These are phyloP conservation scores for Lysandra coridon DNA, from an alignment of 2,888 invertebrate genomes.

Conservation along the genomic window DNA sequence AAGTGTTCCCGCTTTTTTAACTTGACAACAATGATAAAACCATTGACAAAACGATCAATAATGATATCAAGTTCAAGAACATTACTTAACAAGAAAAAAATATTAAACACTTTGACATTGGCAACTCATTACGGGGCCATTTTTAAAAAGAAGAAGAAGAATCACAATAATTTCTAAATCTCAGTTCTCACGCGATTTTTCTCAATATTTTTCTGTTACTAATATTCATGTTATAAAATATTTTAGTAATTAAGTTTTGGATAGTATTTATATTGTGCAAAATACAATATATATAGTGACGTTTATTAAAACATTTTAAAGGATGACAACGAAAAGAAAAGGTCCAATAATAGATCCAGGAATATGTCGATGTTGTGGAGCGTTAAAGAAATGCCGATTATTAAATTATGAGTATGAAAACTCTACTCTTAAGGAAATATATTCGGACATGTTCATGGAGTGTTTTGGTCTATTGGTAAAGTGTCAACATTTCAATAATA, in stretches of 20 bases:
- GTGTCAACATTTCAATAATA: constrained; percentile 38
- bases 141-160: too few relatives aligned
- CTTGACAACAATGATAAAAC: too few relatives aligned
- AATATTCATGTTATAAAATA: too few relatives aligned
- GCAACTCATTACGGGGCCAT: too few relatives aligned
- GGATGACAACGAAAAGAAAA: constrained; percentile 56
- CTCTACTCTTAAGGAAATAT: constrained; percentile 63
- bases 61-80: too few relatives aligned
- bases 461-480: constrained; percentile 67
- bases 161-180: too few relatives aligned
- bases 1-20: too few relatives aligned
- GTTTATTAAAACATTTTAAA: constrained; percentile 38
- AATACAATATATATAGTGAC: neutral
- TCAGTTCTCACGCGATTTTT: too few relatives aligned
- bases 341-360: constrained; percentile 67
- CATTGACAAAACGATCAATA: too few relatives aligned
- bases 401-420: constrained; percentile 67
- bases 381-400: constrained; percentile 66
- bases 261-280: neutral
- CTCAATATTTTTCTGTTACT: too few relatives aligned
- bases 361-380: constrained; percentile 66
- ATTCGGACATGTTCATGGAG: constrained; percentile 71
- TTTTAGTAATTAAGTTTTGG: neutral
- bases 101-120: too few relatives aligned
- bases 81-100: too few relatives aligned